phyloP scores from a whole-genome alignment of 2,797 vertebrate genomes.

The Hypotaenidia okinawae region DNA sequence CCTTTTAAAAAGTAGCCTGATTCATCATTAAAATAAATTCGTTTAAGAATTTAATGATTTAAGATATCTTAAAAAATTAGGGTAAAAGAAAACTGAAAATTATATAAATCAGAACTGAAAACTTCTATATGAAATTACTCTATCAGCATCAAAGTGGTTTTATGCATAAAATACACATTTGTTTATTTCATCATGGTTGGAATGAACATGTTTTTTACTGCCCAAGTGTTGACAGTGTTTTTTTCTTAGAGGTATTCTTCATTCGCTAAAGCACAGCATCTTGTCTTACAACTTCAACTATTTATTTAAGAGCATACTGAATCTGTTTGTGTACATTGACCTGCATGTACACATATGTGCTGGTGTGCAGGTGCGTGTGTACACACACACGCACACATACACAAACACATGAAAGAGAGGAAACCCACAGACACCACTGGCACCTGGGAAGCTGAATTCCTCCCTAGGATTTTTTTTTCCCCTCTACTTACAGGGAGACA shows the following conservation, averaged over 20 bases:
- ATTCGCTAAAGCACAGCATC: background rate
- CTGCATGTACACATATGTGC: background rate
- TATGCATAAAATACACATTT: background rate
- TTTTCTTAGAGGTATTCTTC: background rate
- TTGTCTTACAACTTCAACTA: background rate
- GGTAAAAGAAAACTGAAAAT: background rate
- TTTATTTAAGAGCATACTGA: background rate
- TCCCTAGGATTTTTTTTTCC: background rate
- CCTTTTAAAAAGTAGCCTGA: background rate
- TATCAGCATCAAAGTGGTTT: background rate
- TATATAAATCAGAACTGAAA: background rate
- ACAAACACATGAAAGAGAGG: background rate
- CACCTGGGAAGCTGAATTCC: background rate
- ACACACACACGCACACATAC: too few species aligned
- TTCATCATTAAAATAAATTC: conserved; percentile 46
- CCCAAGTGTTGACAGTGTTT: background rate
- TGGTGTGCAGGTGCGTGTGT: background rate
- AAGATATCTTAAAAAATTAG: conserved; percentile 6
- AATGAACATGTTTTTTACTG: background rate
- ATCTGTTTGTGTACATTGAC: background rate
- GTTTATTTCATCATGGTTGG: background rate
- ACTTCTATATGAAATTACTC: background rate
- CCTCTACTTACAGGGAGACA: background rate
- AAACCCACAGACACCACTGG: background rate
- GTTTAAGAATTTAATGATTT: conserved; percentile 40